A percentile compares a stretch with the other conserved stretches of the same genome.
phyloP scores from a whole-genome alignment of 1,140 invertebrate species.

The Agraylea sexmaculata region DNA sequence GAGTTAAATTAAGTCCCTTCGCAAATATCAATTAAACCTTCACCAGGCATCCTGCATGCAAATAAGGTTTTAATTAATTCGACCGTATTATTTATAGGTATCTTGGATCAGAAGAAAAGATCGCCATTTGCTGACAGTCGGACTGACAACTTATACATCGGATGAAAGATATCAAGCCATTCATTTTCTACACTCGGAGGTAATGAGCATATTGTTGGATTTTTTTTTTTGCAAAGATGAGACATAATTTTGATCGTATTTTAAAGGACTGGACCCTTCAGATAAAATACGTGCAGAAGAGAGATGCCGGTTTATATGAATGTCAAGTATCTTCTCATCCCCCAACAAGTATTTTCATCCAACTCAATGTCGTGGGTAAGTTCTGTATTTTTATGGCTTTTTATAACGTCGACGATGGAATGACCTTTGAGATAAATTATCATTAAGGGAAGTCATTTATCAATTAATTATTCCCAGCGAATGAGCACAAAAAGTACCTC shows the following conservation, averaged over 20 bases:
- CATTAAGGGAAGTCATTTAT: too few relatives aligned
- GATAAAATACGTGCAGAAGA: conserved; percentile 67
- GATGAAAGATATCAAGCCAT: conserved; percentile 77
- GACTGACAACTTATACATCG: conserved; percentile 70
- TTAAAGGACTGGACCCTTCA: conserved; percentile 74
- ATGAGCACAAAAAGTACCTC: too few relatives aligned
- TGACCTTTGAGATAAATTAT: too few relatives aligned
- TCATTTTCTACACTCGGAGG: conserved; percentile 73
- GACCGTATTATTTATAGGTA: too few relatives aligned
- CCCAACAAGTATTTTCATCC: conserved; percentile 70
- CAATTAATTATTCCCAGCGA: too few relatives aligned
- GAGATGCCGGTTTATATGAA: conserved; percentile 73
- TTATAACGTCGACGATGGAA: too few relatives aligned
- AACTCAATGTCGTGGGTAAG: conserved; percentile 75
- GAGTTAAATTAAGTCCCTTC: too few relatives aligned
- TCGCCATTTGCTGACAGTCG: conserved; percentile 71
- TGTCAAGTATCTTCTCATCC: conserved; percentile 83
- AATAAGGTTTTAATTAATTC: too few relatives aligned
- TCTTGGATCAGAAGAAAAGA: conserved; percentile 74
- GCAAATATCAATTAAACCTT: too few relatives aligned
- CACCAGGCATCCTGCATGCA: too few relatives aligned
- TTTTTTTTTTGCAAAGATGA: conserved; percentile 1
- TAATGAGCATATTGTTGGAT: too few relatives aligned
- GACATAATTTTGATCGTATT: conserved; percentile 6
- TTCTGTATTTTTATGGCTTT: conserved; percentile 22